Evolutionary conservation across 1,140 invertebrate genomes (phyloP), one percentile per base, ranked within the genome.

Genomic region (Drosophila lowei): DNA sequence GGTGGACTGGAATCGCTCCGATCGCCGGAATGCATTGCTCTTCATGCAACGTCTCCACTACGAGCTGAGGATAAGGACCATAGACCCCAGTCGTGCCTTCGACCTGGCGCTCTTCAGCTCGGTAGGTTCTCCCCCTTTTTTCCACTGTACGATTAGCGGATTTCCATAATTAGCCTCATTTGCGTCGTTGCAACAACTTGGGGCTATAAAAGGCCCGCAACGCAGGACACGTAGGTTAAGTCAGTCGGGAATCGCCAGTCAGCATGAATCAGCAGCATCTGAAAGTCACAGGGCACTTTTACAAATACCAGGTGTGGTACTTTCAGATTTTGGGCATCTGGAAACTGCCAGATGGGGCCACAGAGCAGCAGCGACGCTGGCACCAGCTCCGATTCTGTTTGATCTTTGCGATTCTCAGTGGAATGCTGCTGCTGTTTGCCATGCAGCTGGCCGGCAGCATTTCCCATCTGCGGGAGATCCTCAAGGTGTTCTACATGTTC

Each of bases 401-500:
- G n/a, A 62, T 79, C 11, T 38, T 89, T 46, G 16, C 25, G 2
- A 48, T 66, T 23, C 55, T 86, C 2, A 55, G 55, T n/a, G 18
- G 53, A 0, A 67, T 86, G 79, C 15, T 86, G 43, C 16, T 86
- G 9, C 65, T 89, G 7, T 88, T 88, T 3, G 53, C 55, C 0
- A 46, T 90, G 42, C 58, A 67, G 13, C 50, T 90, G 3, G 0
- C 75, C 7, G 55, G 42, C 21, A 70, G 78, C 28, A 60, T 90
- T 9, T 66, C 66, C 16, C 52, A 73, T 34, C 11, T 90, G 18
- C 53, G 56, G 8, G 72, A 85, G 30, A 67, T 90, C 16, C 52
- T 90, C 3, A 74, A 88, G 4, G 86, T 90, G 13, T 85, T 90
- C 53, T 85, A 79, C 11, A 77, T 90, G 54, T 90, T 85, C 13